Percentiles rank a stretch among this genome's conserved stretches.
Conservation (phyloP, 1,140 invertebrate species). For the Bradynema listronoti region DNA sequence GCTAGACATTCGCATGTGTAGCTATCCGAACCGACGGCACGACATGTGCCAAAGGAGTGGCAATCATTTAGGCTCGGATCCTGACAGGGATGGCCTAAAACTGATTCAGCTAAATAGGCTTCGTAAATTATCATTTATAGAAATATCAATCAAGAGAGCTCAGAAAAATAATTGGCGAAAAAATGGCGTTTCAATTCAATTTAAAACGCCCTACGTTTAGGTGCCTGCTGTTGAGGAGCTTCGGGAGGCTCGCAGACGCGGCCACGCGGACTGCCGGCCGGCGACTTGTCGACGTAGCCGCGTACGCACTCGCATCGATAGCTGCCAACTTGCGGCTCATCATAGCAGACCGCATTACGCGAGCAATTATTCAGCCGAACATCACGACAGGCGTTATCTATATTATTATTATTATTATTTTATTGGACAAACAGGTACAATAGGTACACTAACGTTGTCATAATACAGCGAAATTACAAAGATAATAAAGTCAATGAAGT, state of each 20-base stretch:
- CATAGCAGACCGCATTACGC: constrained; percentile 56
- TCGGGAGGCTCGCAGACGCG: constrained; percentile 53
- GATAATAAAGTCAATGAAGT: too few species aligned
- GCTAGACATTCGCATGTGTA: constrained; percentile 55
- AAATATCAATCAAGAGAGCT: too few species aligned
- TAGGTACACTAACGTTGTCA: too few species aligned
- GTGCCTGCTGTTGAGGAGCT: constrained; percentile 44
- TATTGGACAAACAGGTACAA: too few species aligned
- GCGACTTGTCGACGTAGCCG: constrained; percentile 40
- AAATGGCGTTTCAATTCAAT: neutral
- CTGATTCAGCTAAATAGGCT: too few species aligned
- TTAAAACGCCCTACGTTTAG: constrained; percentile 4
- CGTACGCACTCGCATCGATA: constrained; percentile 55
- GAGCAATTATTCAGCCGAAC: constrained; percentile 55
- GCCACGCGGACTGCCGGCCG: constrained; percentile 34
- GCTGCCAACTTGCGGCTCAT: constrained; percentile 47
- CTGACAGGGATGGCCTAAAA: constrained; percentile 53
- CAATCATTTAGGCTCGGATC: constrained; percentile 53
- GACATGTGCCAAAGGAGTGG: constrained; percentile 48
- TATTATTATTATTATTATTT: too few species aligned
- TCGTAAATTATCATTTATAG: too few species aligned
- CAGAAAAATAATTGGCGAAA: neutral
- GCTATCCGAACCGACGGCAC: constrained; percentile 40
- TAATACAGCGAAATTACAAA: too few species aligned
- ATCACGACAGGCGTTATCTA: constrained; percentile 54